Percentiles rank a stretch among this genome's conserved stretches.
Conservation (phyloP, 2,797 vertebrate species). For the Bradypodion ventrale region DNA sequence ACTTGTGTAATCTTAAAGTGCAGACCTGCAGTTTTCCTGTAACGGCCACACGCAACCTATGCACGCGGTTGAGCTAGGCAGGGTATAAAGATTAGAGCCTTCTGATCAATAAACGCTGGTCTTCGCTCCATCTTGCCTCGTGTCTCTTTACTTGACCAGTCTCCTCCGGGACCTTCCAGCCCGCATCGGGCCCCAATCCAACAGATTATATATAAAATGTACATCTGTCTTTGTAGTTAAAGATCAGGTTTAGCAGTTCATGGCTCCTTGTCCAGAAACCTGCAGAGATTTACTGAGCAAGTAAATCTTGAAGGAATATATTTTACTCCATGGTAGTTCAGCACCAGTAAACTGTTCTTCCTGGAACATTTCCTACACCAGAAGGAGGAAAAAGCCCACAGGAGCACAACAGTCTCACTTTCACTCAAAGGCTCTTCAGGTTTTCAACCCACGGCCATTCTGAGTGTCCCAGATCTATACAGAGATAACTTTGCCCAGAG, state of each 20-base stretch:
- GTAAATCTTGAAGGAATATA: not conserved
- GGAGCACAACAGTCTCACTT: not conserved
- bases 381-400: not conserved
- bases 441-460: not conserved
- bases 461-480: constrained; percentile 9
- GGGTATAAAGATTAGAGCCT: too few relatives aligned
- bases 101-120: too few relatives aligned
- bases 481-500: constrained; percentile 1
- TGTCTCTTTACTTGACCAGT: too few relatives aligned
- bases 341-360: not conserved
- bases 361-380: not conserved
- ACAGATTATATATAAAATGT: not conserved
- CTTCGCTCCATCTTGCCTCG: too few relatives aligned
- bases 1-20: too few relatives aligned
- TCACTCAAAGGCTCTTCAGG: not conserved
- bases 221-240: not conserved
- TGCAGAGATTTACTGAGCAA: not conserved
- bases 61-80: too few relatives aligned
- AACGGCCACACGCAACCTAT: too few relatives aligned
- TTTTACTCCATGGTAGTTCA: not conserved
- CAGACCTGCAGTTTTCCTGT: too few relatives aligned
- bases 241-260: not conserved
- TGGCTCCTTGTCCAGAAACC: not conserved
- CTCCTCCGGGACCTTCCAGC: too few relatives aligned
- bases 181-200: too few relatives aligned